phyloP scores from a whole-genome alignment of 2,797 vertebrate species.

The Okamejei kenojei region DNA sequence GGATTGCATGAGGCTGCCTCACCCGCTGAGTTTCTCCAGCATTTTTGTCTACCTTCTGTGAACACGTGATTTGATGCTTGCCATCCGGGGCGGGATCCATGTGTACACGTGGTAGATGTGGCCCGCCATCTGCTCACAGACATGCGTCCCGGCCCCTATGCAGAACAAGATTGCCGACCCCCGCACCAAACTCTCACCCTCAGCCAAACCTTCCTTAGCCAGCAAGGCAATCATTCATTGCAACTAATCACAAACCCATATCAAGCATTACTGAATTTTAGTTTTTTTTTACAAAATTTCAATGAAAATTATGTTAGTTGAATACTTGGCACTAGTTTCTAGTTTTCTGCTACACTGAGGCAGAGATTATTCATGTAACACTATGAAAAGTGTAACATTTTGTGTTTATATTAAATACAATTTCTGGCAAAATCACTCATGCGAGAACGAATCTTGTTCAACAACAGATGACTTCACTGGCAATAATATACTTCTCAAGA shows the following conservation, averaged over 20 bases:
- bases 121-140: too few species aligned
- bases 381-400: slow-evolving; percentile 33
- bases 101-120: too few species aligned
- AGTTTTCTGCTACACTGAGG: neutral
- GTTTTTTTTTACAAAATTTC: neutral
- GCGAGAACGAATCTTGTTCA: slow-evolving; percentile 22
- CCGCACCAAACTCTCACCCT: neutral
- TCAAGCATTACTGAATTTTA: neutral
- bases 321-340: neutral
- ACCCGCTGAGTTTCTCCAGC: too few species aligned
- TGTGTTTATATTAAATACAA: slow-evolving; percentile 23
- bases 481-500: slow-evolving; percentile 8
- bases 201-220: neutral
- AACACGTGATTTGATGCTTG: too few species aligned
- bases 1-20: too few species aligned
- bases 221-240: neutral
- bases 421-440: slow-evolving; percentile 31
- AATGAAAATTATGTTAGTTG: slow-evolving; percentile 25
- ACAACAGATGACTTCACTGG: slow-evolving; percentile 23
- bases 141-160: too few species aligned
- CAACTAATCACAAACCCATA: neutral
- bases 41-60: too few species aligned
- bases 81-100: too few species aligned
- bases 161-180: too few species aligned
- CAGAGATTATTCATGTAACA: neutral